Base-by-base conservation (phyloP, 2,888 invertebrate genomes). In the Chironomus tentans region DNA sequence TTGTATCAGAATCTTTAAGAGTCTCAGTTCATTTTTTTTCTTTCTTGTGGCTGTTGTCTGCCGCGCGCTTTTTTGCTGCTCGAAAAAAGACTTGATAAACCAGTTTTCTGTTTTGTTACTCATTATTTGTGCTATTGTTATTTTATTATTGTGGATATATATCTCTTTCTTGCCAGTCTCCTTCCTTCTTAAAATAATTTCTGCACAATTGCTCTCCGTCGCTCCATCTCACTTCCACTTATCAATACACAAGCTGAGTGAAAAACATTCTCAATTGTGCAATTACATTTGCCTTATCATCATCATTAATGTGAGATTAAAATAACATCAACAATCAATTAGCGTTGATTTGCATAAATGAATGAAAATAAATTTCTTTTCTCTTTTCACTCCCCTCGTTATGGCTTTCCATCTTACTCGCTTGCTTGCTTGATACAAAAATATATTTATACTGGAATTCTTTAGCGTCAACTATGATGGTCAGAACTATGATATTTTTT, bases 1-100 rank as follows among this genome's bases (percentile, higher is more conserved):
- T 68, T 28, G 6, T 22, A n/a, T 15, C 68, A 46, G 46, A 68
- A 68, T 46, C 46, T 68, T 38, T 68, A 21, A 38, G 15, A 38
- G 38, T 28, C 46, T 68, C 65, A 24, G 65, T 65, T 65, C 22
- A 65, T 24, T 65, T 21, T 24, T 65, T 65, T 65, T 62, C 38
- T 68, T 38, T 28, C 46, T 46, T 68, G 68, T 46, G 68, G 68
- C 68, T 68, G 68, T 68, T 68, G 68, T 46, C 68, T 68, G 68
- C 68, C 68, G 68, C 65, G 65, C 65, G 65, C 65, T 68, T 46
- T 28, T 24, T 68, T 65, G 22, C 65, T 65, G 21, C 22, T 24
- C 65, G 65, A 65, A 56, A 65, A 28, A 68, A 68, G 68, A 68
- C 68, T 68, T 46, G 68, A 68, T 68, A 68, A 68, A 68, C 68